These are phyloP conservation scores for Uria lomvia DNA, from an alignment of 2,113 vertebrate species.

Conservation along the genomic window DNA sequence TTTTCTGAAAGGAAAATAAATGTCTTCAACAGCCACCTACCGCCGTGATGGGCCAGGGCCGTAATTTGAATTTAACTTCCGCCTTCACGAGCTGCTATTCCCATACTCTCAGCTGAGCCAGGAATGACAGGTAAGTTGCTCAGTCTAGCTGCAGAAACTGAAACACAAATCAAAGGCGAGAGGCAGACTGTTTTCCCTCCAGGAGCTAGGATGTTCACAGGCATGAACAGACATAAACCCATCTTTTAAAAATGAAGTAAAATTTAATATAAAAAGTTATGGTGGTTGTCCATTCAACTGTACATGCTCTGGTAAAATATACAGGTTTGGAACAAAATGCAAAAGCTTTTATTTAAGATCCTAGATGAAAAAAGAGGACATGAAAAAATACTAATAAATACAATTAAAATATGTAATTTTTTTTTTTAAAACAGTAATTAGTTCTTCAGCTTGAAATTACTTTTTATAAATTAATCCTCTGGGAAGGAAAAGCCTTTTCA, in stretches of 20 bases:
- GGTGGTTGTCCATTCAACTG: slow-evolving; percentile 2
- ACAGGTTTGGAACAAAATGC: not conserved
- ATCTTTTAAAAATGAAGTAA: not conserved
- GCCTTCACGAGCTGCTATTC: not conserved
- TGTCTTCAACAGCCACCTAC: not conserved
- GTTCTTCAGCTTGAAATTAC: not conserved
- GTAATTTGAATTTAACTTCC: not conserved
- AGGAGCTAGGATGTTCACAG: not conserved
- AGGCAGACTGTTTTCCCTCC: not conserved
- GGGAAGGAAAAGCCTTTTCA: slow-evolving; percentile 42
- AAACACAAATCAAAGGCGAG: not conserved
- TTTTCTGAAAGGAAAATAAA: not conserved
- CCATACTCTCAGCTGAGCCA: not conserved
- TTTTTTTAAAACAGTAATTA: not conserved
- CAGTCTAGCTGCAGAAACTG: not conserved
- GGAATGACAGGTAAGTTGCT: not conserved
- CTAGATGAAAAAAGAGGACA: not conserved
- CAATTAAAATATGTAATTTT: not conserved
- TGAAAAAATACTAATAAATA: slow-evolving; percentile 35
- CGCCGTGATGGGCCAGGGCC: not conserved
- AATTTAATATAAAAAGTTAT: slow-evolving; percentile 23
- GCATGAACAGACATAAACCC: not conserved
- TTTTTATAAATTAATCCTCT: not conserved
- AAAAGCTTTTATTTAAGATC: not conserved
- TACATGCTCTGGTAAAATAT: not conserved